Conservation (phyloP, 2,888 invertebrate genomes). For the Ectropis crepuscularia region DNA sequence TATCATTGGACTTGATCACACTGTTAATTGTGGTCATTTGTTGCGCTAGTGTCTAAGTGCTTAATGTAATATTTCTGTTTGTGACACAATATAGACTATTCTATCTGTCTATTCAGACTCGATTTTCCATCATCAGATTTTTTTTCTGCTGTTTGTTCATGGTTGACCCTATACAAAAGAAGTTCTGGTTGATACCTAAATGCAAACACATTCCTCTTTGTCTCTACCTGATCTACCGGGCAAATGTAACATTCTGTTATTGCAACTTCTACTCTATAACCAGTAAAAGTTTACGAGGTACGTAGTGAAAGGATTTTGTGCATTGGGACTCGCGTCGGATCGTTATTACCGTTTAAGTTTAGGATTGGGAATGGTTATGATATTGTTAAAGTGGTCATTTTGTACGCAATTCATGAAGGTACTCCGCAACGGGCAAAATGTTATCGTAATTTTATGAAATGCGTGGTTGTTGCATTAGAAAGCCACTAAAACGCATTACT, state of each 20-base stretch:
- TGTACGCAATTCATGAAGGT: slow-evolving; percentile 25
- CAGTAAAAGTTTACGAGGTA: slow-evolving; percentile 24
- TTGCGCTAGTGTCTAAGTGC: no score
- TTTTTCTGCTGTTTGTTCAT: not conserved
- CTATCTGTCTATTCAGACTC: no score
- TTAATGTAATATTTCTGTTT: no score
- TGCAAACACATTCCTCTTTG: no score
- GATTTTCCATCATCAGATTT: no score
- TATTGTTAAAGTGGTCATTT: slow-evolving; percentile 18
- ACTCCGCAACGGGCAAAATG: slow-evolving; percentile 17
- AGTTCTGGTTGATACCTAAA: no score
- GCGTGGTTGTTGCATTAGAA: slow-evolving; percentile 6
- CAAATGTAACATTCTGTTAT: not conserved
- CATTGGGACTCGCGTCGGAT: slow-evolving; percentile 14
- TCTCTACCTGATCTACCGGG: no score
- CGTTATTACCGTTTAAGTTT: slow-evolving; percentile 20
- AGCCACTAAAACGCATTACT: slow-evolving; percentile 1
- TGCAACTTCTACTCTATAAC: slow-evolving; percentile 15
- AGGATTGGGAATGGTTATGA: slow-evolving; percentile 17
- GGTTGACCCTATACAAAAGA: no score
- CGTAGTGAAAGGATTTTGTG: slow-evolving; percentile 30
- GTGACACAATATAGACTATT: no score
- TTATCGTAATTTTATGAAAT: slow-evolving; percentile 15
- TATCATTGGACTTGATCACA: no score
- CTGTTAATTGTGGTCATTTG: no score